Conservation (phyloP, 2,113 vertebrate genomes). For the Ramphastos sulfuratus region DNA sequence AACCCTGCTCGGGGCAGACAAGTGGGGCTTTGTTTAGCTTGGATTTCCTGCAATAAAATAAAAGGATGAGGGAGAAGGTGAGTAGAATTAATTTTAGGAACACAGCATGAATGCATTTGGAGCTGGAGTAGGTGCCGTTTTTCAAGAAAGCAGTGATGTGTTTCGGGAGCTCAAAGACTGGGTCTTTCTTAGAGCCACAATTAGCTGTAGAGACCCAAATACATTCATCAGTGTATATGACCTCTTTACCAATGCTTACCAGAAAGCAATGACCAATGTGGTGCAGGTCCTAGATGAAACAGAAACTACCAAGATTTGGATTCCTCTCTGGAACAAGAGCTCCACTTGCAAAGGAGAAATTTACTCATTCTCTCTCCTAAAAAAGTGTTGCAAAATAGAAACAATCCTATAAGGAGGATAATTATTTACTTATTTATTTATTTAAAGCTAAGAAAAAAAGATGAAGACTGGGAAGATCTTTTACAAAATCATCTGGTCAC, state of each 20-base stretch:
- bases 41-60: constrained; percentile 10
- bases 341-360: neutral
- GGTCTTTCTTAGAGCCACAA: neutral
- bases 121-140: neutral
- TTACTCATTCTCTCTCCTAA: neutral
- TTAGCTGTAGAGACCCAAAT: neutral
- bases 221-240: neutral
- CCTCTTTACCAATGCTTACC: neutral
- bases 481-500: neutral
- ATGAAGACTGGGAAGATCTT: neutral
- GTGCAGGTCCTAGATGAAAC: neutral
- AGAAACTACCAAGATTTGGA: neutral
- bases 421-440: too few species aligned
- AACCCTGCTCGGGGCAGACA: neutral
- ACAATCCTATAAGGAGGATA: neutral
- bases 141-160: neutral
- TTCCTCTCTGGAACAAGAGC: neutral
- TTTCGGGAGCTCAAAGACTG: constrained; percentile 19
- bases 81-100: neutral
- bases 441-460: neutral
- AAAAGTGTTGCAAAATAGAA: neutral
- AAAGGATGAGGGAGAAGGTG: neutral
- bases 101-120: neutral
- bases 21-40: neutral
- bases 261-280: neutral